A percentile compares a stretch with the other conserved stretches of the same genome.
Conservation (phyloP, 2,113 vertebrate species). For the Hippocampus abdominalis region DNA sequence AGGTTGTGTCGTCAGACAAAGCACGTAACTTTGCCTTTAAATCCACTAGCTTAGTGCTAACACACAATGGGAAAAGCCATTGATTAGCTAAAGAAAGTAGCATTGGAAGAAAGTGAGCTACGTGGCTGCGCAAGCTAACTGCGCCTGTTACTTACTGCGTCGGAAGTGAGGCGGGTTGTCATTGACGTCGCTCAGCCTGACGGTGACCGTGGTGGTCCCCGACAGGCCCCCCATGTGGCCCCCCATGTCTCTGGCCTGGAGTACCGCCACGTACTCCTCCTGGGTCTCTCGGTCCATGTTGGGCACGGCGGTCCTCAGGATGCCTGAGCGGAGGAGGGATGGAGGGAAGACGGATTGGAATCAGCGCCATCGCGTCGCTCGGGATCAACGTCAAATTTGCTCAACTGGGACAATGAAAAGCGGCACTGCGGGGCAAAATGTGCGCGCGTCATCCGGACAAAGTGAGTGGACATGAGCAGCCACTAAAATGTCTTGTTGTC, state of each 20-base stretch:
- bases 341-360: background rate
- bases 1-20: too few species aligned
- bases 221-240: constrained; percentile 85
- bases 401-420: constrained; percentile 20
- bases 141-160: constrained; percentile 61
- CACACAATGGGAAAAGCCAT: too few species aligned
- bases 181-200: constrained; percentile 80
- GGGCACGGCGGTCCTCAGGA: constrained; percentile 80
- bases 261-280: constrained; percentile 81
- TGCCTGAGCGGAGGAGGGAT: constrained; percentile 61
- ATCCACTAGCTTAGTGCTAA: too few species aligned
- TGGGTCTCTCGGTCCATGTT: constrained; percentile 87
- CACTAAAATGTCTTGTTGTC: too few species aligned
- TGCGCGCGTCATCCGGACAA: too few species aligned
- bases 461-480: too few species aligned
- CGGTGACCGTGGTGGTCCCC: constrained; percentile 82
- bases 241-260: constrained; percentile 91
- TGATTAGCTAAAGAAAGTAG: too few species aligned
- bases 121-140: background rate
- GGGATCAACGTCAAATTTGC: constrained; percentile 31
- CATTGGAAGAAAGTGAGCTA: too few species aligned
- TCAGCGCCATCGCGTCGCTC: constrained; percentile 18
- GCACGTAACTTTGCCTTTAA: too few species aligned
- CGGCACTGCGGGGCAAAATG: constrained; percentile 7
- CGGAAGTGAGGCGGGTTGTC: constrained; percentile 78